These are phyloP conservation scores for Penaeus vannamei DNA, from an alignment of 1,140 invertebrate genomes.

Conservation along the genomic window DNA sequence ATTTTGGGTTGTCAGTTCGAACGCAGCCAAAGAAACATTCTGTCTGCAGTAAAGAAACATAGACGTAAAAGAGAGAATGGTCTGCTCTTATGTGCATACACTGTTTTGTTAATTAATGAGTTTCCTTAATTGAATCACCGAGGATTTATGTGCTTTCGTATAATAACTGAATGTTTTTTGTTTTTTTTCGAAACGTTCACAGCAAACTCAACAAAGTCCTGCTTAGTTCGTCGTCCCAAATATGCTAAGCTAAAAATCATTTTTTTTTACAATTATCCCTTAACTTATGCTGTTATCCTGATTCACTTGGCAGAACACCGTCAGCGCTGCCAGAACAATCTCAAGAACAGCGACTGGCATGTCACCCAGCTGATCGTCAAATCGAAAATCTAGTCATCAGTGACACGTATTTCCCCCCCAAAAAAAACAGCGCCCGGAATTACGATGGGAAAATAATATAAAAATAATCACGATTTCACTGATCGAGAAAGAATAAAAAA, in stretches of 20 bases:
- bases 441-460: too few species aligned
- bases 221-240: constrained; percentile 2
- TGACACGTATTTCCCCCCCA: too few species aligned
- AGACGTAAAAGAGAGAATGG: too few species aligned
- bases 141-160: neutral
- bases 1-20: too few species aligned
- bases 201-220: neutral
- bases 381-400: neutral
- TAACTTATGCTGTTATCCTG: constrained; percentile 58
- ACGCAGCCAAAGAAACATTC: too few species aligned
- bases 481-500: too few species aligned
- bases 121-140: too few species aligned
- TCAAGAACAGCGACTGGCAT: neutral
- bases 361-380: constrained; percentile 11
- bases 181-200: neutral
- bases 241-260: constrained; percentile 50
- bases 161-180: neutral
- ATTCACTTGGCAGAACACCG: constrained; percentile 62
- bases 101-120: too few species aligned
- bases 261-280: constrained; percentile 62
- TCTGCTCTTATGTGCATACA: too few species aligned
- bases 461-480: too few species aligned
- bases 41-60: too few species aligned
- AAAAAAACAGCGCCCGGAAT: too few species aligned
- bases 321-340: constrained; percentile 13